phyloP scores from a whole-genome alignment of 1,140 invertebrate genomes.

The Rhynchophorus ferrugineus region DNA sequence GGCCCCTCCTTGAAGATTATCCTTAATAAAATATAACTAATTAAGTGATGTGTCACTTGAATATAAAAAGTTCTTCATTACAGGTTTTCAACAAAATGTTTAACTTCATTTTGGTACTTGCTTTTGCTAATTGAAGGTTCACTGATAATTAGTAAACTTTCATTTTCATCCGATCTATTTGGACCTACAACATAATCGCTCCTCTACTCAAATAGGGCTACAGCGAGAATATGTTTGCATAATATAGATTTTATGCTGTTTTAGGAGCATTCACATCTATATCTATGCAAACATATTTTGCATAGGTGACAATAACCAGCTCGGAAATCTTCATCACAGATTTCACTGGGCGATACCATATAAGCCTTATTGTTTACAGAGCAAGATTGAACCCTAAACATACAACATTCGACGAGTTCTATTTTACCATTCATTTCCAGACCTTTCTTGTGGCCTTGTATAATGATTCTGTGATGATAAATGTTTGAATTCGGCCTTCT shows the following conservation, averaged over 20 bases:
- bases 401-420: neutral
- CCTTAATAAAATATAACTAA: too few relatives aligned
- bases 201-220: conserved; percentile 6
- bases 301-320: conserved; percentile 10
- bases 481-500: conserved; percentile 1
- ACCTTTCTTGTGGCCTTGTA: conserved; percentile 7
- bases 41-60: too few relatives aligned
- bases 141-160: neutral
- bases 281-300: conserved; percentile 8
- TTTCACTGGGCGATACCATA: conserved; percentile 7
- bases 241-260: conserved; percentile 3
- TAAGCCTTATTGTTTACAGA: conserved; percentile 8
- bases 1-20: too few relatives aligned
- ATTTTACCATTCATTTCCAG: conserved; percentile 2
- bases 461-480: neutral
- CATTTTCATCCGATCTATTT: neutral
- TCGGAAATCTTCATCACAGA: conserved; percentile 9
- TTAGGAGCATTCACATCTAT: conserved; percentile 1
- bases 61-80: too few relatives aligned
- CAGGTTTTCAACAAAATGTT: neutral
- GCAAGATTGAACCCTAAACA: conserved; percentile 1
- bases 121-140: neutral
- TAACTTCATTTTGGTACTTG: conserved; percentile 1
- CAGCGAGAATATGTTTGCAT: conserved; percentile 6
- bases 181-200: conserved; percentile 9